phyloP scores from a whole-genome alignment of 2,113 vertebrate genomes.

The Centropristis striata region DNA sequence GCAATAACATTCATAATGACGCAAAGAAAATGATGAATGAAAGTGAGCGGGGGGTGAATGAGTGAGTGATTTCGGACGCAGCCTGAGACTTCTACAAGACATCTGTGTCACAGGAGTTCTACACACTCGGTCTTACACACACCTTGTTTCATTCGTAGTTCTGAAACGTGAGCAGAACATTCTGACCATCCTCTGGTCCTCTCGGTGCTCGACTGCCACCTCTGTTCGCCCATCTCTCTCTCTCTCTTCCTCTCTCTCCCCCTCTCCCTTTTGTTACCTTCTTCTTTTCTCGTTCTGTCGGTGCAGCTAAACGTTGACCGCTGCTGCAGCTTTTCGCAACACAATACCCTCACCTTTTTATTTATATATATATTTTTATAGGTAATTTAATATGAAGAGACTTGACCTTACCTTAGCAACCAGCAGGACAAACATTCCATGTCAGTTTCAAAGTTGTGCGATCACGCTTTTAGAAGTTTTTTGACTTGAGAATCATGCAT shows the following conservation, averaged over 20 bases:
- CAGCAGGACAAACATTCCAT: constrained; percentile 73
- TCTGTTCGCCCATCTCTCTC: constrained; percentile 5
- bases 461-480: constrained; percentile 63
- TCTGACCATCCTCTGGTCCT: constrained; percentile 19
- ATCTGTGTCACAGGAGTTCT: constrained; percentile 19
- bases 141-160: constrained; percentile 2
- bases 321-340: constrained; percentile 82
- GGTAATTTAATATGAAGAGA: constrained; percentile 87
- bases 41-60: no score
- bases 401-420: constrained; percentile 70
- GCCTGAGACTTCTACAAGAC: constrained; percentile 12
- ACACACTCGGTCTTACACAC: constrained; percentile 1
- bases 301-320: constrained; percentile 82
- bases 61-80: no score
- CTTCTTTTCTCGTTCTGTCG: constrained; percentile 42
- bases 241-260: constrained; percentile 1
- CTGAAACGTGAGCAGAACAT: constrained; percentile 35
- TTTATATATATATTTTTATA: constrained; percentile 86
- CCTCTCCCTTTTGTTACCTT: constrained; percentile 19
- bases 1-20: no score
- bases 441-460: constrained; percentile 62
- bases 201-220: constrained; percentile 38
- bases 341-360: constrained; percentile 80
- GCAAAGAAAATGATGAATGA: no score
- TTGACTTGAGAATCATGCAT: constrained; percentile 69